phyloP scores from a whole-genome alignment of 37 sponge, comb jelly and placozoan species.

The Aplysina aerophoba region DNA sequence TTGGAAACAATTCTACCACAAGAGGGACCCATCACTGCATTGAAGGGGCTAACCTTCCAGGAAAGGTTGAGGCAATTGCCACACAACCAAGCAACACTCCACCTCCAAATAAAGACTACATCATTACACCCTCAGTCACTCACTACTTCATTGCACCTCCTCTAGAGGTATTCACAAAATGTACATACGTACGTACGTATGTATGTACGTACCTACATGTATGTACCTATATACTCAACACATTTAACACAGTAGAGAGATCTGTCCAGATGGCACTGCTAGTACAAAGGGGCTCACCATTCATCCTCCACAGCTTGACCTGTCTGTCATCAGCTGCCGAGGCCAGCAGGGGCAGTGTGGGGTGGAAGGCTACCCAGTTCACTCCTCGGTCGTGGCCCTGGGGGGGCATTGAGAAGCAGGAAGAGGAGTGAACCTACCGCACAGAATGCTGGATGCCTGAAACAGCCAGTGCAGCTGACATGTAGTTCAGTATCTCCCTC shows the following conservation, averaged over 20 bases:
- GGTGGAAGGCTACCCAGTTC: slow-evolving; percentile 98
- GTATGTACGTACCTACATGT: slow-evolving; percentile 10
- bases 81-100: too few relatives aligned
- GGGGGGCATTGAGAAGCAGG: background rate
- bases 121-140: background rate
- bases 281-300: slow-evolving; percentile 63
- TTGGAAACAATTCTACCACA: too few relatives aligned
- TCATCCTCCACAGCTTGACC: slow-evolving; percentile 98
- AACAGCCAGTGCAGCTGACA: too few relatives aligned
- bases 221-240: slow-evolving; percentile 24
- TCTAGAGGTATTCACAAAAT: background rate
- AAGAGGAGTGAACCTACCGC: too few relatives aligned
- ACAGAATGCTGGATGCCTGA: too few relatives aligned
- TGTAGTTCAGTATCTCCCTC: too few relatives aligned
- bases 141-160: background rate
- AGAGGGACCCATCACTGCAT: too few relatives aligned
- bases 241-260: background rate
- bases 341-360: slow-evolving; percentile 89
- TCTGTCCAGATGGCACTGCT: background rate
- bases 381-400: slow-evolving; percentile 99
- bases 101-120: background rate
- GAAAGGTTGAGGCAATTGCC: too few relatives aligned
- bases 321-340: slow-evolving; percentile 97
- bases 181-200: slow-evolving; percentile 27
- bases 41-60: too few relatives aligned